A percentile compares a stretch with the other conserved stretches of the same genome.
These are phyloP conservation scores for Gibbula magus DNA, from an alignment of 2,888 invertebrate genomes.

Conservation along the genomic window DNA sequence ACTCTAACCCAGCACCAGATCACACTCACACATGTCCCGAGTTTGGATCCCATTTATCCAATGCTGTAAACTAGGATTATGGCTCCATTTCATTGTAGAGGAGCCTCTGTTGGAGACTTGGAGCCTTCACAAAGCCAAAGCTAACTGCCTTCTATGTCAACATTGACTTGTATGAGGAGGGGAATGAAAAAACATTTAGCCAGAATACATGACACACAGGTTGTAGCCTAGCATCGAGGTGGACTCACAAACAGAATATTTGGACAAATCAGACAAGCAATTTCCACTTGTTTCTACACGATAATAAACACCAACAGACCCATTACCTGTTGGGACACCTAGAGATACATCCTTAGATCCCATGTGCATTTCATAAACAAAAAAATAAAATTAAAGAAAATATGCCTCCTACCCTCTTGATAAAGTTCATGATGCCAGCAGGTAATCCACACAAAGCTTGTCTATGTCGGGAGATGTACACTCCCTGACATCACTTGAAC, in stretches of 20 bases:
- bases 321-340: not conserved
- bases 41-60: conserved; percentile 6
- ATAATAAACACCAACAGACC: not conserved
- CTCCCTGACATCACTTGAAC: not conserved
- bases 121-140: conserved; percentile 4
- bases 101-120: not conserved
- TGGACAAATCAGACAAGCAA: not conserved
- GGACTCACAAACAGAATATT: not conserved
- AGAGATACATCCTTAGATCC: not conserved
- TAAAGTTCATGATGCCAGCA: not conserved
- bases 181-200: not conserved
- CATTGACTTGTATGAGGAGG: conserved; percentile 2
- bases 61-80: not conserved
- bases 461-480: not conserved
- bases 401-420: not conserved
- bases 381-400: not conserved
- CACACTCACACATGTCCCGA: not conserved
- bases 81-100: not conserved
- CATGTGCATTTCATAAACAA: not conserved
- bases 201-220: not conserved
- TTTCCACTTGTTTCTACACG: not conserved
- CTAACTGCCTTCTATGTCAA: not conserved
- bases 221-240: not conserved
- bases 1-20: too few species aligned
- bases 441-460: not conserved